A percentile compares a stretch with the other conserved stretches of the same genome.
Conservation (phyloP, 2,113 vertebrate species). For the Mus spicilegus region DNA sequence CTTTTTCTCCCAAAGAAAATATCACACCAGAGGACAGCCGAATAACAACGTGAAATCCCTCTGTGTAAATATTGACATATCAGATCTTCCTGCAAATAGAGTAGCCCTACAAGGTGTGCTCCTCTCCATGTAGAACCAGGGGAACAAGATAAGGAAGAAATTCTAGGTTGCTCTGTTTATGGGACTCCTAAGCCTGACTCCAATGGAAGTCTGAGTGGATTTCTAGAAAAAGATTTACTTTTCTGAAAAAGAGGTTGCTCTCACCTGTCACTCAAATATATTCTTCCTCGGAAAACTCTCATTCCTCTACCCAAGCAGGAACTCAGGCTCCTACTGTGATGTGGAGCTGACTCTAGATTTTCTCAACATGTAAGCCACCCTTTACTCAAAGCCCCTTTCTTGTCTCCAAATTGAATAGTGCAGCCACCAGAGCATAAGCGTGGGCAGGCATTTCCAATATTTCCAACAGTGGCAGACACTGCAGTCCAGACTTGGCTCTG, state of each 20-base stretch:
- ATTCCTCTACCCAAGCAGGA: background rate
- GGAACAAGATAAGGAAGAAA: background rate
- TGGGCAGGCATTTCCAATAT: background rate
- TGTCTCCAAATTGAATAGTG: background rate
- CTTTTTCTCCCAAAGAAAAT: background rate
- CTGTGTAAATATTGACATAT: conserved; percentile 45
- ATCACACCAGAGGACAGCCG: background rate
- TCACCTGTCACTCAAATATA: background rate
- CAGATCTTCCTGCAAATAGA: conserved; percentile 24
- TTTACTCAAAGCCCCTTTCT: background rate
- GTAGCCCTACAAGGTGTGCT: background rate
- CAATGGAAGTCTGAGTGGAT: background rate
- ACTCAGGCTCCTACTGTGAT: too few species aligned
- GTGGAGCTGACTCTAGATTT: background rate
- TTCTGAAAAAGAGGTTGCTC: background rate
- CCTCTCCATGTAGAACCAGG: background rate
- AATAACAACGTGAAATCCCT: conserved; percentile 1
- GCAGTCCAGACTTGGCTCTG: background rate
- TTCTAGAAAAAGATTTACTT: conserved; percentile 42
- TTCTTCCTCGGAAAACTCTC: background rate
- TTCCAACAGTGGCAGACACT: background rate
- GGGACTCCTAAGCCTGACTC: background rate
- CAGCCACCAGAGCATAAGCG: background rate
- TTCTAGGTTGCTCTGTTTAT: conserved; percentile 18
- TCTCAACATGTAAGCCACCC: background rate